These are phyloP conservation scores for Rhynchotus rufescens DNA, from an alignment of 2,797 vertebrate genomes.

Conservation along the genomic window DNA sequence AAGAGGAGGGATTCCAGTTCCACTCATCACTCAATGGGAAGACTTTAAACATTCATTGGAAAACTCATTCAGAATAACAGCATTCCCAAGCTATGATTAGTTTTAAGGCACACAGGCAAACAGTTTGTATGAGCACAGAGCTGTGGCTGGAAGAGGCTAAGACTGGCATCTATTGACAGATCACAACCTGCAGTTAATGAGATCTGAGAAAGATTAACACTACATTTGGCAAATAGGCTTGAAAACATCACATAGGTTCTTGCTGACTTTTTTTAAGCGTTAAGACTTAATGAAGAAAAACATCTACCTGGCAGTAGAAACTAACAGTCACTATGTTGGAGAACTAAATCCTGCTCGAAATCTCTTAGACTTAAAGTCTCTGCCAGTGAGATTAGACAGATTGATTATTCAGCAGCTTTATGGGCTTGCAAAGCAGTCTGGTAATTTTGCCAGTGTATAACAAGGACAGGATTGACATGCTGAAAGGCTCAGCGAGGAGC, in stretches of 20 bases:
- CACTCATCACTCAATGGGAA: not conserved
- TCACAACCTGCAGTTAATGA: not conserved
- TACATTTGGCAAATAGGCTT: not conserved
- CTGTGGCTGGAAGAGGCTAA: not conserved
- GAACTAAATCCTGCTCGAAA: not conserved
- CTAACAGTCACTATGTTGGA: not conserved
- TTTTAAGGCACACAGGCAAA: not conserved
- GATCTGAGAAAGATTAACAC: not conserved
- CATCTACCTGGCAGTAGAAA: not conserved
- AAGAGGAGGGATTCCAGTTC: not conserved
- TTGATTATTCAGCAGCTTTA: slow-evolving; percentile 50
- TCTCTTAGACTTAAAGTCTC: not conserved
- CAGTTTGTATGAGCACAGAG: not conserved
- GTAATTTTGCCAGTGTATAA: not conserved
- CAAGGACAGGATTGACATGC: slow-evolving; percentile 16
- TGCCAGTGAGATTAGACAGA: not conserved
- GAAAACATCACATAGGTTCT: not conserved
- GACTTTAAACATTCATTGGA: not conserved
- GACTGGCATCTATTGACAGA: not conserved
- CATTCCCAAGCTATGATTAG: not conserved
- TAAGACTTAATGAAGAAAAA: not conserved
- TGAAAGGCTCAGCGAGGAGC: not conserved
- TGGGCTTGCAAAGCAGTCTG: not conserved
- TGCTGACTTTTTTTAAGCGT: not conserved
- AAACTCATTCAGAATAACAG: not conserved